A percentile compares a stretch with the other conserved stretches of the same genome.
Conservation (phyloP, 2,888 invertebrate genomes). For the Acrobasis repandana region DNA sequence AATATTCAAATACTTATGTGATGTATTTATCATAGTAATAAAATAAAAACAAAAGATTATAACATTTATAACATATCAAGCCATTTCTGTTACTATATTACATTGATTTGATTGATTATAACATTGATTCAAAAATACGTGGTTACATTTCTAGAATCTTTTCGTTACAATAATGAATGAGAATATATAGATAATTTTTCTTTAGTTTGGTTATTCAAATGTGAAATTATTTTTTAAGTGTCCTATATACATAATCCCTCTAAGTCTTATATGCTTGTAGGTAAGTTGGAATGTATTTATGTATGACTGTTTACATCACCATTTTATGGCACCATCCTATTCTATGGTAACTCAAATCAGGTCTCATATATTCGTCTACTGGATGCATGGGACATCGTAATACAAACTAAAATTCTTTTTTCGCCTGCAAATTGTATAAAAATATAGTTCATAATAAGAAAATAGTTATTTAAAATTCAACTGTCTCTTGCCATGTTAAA, state of each 20-base stretch:
- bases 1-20: neutral
- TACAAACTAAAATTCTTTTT: neutral
- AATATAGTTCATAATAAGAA: no score
- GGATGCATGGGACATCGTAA: slow-evolving; percentile 2
- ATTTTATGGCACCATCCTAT: slow-evolving; percentile 76
- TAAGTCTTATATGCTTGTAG: slow-evolving; percentile 10
- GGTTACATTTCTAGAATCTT: no score
- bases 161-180: no score
- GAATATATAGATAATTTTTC: no score
- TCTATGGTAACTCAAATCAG: slow-evolving; percentile 78
- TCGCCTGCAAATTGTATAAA: no score
- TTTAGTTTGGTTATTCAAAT: neutral
- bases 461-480: no score
- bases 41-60: neutral
- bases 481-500: no score
- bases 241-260: neutral
- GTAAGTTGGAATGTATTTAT: slow-evolving; percentile 29
- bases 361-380: slow-evolving; percentile 45
- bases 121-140: no score
- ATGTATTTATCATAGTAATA: neutral
- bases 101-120: no score
- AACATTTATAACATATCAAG: no score
- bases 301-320: slow-evolving; percentile 43
- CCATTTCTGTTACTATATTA: no score
- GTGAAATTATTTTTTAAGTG: neutral